phyloP scores from a whole-genome alignment of 2,113 vertebrate genomes.

The Bufo bufo region DNA sequence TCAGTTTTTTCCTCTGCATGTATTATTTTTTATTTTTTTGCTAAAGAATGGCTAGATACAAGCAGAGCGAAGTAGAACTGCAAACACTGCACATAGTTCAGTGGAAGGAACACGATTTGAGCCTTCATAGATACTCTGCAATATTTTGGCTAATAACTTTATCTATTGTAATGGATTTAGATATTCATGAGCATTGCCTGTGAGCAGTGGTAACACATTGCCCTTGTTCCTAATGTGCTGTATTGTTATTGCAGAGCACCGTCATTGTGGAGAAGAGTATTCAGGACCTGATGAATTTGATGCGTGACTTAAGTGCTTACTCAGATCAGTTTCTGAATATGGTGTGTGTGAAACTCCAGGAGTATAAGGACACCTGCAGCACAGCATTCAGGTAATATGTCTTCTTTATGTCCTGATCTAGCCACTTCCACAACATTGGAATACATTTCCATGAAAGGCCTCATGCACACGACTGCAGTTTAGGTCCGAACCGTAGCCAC shows the following conservation, averaged over 20 bases:
- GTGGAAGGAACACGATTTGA: no score
- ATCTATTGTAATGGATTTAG: not conserved
- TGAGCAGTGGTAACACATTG: no score
- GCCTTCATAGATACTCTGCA: no score
- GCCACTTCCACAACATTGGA: no score
- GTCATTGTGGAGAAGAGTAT: conserved; percentile 97
- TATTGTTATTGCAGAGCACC: conserved; percentile 79
- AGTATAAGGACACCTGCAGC: conserved; percentile 94
- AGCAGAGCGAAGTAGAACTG: no score
- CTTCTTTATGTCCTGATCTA: not conserved
- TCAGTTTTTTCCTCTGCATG: not conserved
- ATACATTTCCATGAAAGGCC: no score
- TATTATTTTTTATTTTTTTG: not conserved
- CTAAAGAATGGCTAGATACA: no score
- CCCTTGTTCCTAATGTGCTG: not conserved
- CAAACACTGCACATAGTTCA: no score
- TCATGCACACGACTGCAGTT: no score
- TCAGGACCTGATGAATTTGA: conserved; percentile 94
- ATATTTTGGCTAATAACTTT: not conserved
- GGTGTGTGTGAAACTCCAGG: conserved; percentile 97
- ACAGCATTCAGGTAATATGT: conserved; percentile 86
- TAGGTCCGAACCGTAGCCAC: no score
- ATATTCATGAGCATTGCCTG: not conserved
- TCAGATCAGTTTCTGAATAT: conserved; percentile 98
- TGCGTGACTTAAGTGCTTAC: conserved; percentile 94